Conservation (phyloP, 1,140 invertebrate genomes). For the Drosophila serrata region DNA sequence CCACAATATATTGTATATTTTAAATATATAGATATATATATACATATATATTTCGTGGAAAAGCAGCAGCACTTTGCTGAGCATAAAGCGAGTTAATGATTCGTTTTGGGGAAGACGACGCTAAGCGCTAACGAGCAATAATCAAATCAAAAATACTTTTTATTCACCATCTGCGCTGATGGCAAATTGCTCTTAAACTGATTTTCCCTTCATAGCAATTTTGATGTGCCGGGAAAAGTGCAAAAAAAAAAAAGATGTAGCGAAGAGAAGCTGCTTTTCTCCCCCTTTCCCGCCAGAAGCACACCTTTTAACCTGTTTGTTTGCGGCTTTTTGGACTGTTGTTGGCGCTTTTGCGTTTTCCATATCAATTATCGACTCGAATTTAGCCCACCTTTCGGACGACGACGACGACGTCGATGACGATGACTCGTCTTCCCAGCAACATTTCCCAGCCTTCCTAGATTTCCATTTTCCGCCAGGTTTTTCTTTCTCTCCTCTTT, state of each 20-base stretch:
- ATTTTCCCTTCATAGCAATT: slow-evolving; percentile 10
- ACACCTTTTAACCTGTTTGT: slow-evolving; percentile 70
- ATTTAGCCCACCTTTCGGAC: slow-evolving; percentile 51
- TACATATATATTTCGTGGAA: neutral
- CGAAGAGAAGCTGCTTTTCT: neutral
- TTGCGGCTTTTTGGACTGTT: slow-evolving; percentile 74
- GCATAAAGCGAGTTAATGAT: slow-evolving; percentile 79
- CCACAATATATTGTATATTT: neutral
- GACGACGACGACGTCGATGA: neutral
- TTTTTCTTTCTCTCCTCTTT: neutral
- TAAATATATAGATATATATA: neutral
- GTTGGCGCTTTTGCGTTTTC: slow-evolving; percentile 72
- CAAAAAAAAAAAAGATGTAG: slow-evolving; percentile 22
- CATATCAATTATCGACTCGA: slow-evolving; percentile 81
- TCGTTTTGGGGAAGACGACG: slow-evolving; percentile 50
- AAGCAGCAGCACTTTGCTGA: slow-evolving; percentile 59
- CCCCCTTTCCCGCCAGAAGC: neutral
- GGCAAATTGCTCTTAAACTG: slow-evolving; percentile 54
- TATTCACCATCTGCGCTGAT: slow-evolving; percentile 60
- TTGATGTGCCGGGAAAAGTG: slow-evolving; percentile 35
- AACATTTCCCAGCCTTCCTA: neutral
- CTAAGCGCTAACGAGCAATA: slow-evolving; percentile 77
- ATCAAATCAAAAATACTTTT: slow-evolving; percentile 83
- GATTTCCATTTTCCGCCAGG: neutral
- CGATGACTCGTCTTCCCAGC: slow-evolving; percentile 16